Percentiles rank a stretch among this genome's conserved stretches.
These are phyloP conservation scores for Imbricaverruca yamaguchii DNA, from an alignment of 2,888 invertebrate species.

Conservation along the genomic window DNA sequence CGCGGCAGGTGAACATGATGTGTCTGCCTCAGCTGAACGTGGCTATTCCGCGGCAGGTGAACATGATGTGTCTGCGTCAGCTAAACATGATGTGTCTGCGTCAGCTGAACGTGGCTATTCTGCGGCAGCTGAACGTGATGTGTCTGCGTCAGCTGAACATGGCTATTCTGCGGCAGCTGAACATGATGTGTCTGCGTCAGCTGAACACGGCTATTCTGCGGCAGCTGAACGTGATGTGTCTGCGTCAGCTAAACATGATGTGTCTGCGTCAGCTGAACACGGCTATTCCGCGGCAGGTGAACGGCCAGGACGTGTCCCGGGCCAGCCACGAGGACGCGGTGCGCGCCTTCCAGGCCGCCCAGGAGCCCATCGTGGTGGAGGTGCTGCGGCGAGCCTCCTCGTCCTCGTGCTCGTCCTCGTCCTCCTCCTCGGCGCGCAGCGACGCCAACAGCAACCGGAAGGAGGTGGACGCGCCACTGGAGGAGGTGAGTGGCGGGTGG, in stretches of 20 bases:
- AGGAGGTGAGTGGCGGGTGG: neutral
- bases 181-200: too few relatives aligned
- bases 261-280: too few relatives aligned
- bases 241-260: too few relatives aligned
- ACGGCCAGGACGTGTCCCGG: slow-evolving; percentile 32
- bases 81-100: too few relatives aligned
- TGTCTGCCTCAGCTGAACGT: too few relatives aligned
- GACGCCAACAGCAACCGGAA: neutral
- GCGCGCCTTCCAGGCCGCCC: slow-evolving; percentile 31
- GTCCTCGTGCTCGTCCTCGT: too few relatives aligned
- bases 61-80: slow-evolving; percentile 30
- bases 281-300: slow-evolving; percentile 29
- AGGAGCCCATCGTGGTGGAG: slow-evolving; percentile 33
- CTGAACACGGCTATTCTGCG: too few relatives aligned
- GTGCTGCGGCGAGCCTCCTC: slow-evolving; percentile 27
- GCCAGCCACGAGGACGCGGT: slow-evolving; percentile 32
- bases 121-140: too few relatives aligned
- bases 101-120: too few relatives aligned
- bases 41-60: slow-evolving; percentile 30
- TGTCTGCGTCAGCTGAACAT: too few relatives aligned
- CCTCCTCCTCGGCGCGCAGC: neutral
- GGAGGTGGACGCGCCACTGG: neutral
- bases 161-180: too few relatives aligned
- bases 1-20: slow-evolving; percentile 33
- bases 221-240: too few relatives aligned